phyloP scores from a whole-genome alignment of 2,113 vertebrate species.

The Albula glossodonta region DNA sequence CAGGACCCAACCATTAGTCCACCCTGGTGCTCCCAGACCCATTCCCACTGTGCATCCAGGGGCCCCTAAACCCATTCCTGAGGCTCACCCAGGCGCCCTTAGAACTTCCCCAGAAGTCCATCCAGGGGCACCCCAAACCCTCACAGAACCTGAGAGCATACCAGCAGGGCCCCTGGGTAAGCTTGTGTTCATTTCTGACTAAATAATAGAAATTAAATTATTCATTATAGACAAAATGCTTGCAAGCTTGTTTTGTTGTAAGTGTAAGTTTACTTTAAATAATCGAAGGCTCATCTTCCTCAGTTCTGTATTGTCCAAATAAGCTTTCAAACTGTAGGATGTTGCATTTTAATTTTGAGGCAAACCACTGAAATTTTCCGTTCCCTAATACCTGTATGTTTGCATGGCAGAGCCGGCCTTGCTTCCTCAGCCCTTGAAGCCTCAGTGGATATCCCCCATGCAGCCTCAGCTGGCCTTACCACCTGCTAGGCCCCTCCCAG shows the following conservation, averaged over 20 bases:
- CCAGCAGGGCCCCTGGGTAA: conserved; percentile 76
- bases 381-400: neutral
- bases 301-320: neutral
- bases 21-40: conserved; percentile 74
- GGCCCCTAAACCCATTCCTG: conserved; percentile 66
- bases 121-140: neutral
- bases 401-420: neutral
- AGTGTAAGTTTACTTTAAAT: no score
- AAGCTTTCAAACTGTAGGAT: neutral
- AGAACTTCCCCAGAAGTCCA: conserved; percentile 60
- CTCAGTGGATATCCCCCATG: conserved; percentile 61
- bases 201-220: no score
- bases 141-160: conserved; percentile 65
- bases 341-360: neutral
- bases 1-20: conserved; percentile 69
- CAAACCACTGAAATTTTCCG: neutral
- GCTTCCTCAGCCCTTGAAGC: conserved; percentile 68
- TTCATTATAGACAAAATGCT: no score
- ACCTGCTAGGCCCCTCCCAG: conserved; percentile 57
- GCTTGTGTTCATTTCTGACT: neutral
- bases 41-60: conserved; percentile 64
- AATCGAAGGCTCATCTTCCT: neutral
- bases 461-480: conserved; percentile 50
- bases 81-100: conserved; percentile 73
- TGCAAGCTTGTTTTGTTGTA: no score